Evolutionary conservation across 2,888 invertebrate species (phyloP).

Genomic region (Apantesis nais): DNA sequence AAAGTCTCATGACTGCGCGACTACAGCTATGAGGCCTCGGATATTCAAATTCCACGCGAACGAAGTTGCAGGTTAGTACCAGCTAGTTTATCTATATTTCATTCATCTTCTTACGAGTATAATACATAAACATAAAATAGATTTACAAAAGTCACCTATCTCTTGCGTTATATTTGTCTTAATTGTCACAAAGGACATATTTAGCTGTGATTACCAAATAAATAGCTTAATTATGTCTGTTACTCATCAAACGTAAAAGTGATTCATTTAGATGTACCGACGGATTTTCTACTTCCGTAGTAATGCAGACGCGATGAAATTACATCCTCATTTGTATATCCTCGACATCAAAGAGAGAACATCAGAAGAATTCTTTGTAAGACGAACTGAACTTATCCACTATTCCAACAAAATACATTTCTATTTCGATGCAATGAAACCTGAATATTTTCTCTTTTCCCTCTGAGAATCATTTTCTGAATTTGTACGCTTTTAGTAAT

Average conservation of each 20-base stretch:
- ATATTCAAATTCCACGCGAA: no score
- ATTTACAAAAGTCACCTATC: background rate
- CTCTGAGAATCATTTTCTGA: conserved; percentile 27
- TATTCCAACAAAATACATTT: conserved; percentile 27
- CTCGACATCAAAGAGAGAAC: conserved; percentile 3
- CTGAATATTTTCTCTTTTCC: conserved; percentile 41
- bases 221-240: background rate
- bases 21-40: no score
- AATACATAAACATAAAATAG: no score
- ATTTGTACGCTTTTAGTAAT: conserved; percentile 49
- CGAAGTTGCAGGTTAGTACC: no score
- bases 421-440: conserved; percentile 37
- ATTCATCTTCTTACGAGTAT: background rate
- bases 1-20: no score
- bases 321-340: conserved; percentile 5
- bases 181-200: conserved; percentile 5
- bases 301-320: background rate
- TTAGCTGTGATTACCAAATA: background rate
- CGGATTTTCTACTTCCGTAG: background rate
- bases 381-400: conserved; percentile 50
- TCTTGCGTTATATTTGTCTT: background rate
- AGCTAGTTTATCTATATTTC: no score
- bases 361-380: conserved; percentile 26
- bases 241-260: background rate
- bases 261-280: background rate